A percentile compares a stretch with the other conserved stretches of the same genome.
Conservation (phyloP, 2,797 vertebrate genomes). For the Macropodus opercularis region DNA sequence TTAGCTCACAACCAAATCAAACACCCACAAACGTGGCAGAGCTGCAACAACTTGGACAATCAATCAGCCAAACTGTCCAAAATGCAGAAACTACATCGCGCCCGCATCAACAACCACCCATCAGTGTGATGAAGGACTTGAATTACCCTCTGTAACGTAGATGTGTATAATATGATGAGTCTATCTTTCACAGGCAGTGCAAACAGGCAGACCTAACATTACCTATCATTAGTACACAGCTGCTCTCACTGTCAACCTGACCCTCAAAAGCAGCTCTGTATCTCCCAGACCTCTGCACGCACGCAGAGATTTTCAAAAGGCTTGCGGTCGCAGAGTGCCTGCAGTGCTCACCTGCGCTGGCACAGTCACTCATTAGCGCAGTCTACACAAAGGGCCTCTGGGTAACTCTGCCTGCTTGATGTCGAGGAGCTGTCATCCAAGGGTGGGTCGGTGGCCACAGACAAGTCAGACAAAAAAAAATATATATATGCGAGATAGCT, state of each 20-base stretch:
- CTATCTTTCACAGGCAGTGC: neutral
- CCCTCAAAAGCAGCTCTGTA: constrained; percentile 11
- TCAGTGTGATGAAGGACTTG: no score
- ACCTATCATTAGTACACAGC: constrained; percentile 15
- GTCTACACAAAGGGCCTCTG: constrained; percentile 74
- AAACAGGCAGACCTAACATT: constrained; percentile 10
- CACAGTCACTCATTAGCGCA: constrained; percentile 73
- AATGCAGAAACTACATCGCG: no score
- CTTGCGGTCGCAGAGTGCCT: constrained; percentile 67
- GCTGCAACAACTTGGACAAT: neutral
- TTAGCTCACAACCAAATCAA: constrained; percentile 13
- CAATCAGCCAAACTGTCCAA: no score
- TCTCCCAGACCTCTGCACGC: neutral
- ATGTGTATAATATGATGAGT: neutral
- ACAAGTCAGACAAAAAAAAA: constrained; percentile 52
- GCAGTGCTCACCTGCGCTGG: constrained; percentile 72
- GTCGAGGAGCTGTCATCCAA: constrained; percentile 68
- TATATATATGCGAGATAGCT: constrained; percentile 47
- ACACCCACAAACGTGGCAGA: constrained; percentile 1
- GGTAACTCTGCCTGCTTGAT: constrained; percentile 76
- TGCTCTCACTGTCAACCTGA: constrained; percentile 13
- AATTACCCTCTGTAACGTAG: neutral
- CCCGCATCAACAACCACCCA: no score
- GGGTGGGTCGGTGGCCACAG: constrained; percentile 43
- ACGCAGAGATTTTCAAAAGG: constrained; percentile 67